These are phyloP conservation scores for Acronicta psi DNA, from an alignment of 2,888 invertebrate genomes.

Conservation along the genomic window DNA sequence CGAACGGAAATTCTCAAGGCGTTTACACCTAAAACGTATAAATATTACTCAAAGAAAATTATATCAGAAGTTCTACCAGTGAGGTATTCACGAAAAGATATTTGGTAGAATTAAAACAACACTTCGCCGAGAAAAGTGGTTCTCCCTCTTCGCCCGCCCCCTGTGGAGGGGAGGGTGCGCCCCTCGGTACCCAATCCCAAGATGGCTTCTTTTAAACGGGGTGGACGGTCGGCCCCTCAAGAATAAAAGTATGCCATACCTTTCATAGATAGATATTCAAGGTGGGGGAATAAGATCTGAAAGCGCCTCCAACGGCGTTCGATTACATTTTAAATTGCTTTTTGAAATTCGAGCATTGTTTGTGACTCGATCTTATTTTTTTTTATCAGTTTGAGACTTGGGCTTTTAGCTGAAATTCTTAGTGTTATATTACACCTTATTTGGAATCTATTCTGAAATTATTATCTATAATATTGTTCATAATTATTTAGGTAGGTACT, in stretches of 20 bases:
- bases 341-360: slow-evolving; percentile 76
- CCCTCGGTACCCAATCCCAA: slow-evolving; percentile 80
- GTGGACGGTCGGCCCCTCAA: slow-evolving; percentile 85
- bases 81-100: slow-evolving; percentile 88
- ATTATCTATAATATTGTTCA: background rate
- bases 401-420: slow-evolving; percentile 30
- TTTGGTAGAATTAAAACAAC: slow-evolving; percentile 89
- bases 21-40: slow-evolving; percentile 82
- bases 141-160: slow-evolving; percentile 68
- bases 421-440: slow-evolving; percentile 28
- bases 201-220: slow-evolving; percentile 89
- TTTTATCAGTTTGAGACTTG: slow-evolving; percentile 58
- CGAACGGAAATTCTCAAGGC: slow-evolving; percentile 57
- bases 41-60: slow-evolving; percentile 84
- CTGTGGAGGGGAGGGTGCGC: slow-evolving; percentile 64
- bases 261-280: slow-evolving; percentile 76
- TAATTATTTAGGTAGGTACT: slow-evolving; percentile 4
- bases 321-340: slow-evolving; percentile 83
- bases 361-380: slow-evolving; percentile 50
- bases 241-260: slow-evolving; percentile 87
- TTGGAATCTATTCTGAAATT: slow-evolving; percentile 1
- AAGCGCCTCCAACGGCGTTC: slow-evolving; percentile 69
- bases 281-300: slow-evolving; percentile 77
- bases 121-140: slow-evolving; percentile 86
- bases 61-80: slow-evolving; percentile 83